A percentile compares a stretch with the other conserved stretches of the same genome.
phyloP scores from a whole-genome alignment of 2,113 vertebrate genomes.

The Oostethus manadensis region DNA sequence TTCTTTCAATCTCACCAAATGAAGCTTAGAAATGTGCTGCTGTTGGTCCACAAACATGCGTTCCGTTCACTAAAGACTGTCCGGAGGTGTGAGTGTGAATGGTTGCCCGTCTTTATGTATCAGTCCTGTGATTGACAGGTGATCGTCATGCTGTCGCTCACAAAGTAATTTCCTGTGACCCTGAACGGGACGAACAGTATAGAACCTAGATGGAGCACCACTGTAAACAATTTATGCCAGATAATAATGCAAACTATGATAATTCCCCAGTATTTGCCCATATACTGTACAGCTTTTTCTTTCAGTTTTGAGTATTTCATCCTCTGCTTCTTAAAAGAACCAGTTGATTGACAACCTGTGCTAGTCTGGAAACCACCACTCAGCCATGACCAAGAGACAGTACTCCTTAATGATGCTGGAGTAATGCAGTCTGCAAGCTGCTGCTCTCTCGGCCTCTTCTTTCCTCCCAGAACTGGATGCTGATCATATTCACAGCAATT shows the following conservation, averaged over 20 bases:
- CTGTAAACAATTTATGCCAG: not conserved
- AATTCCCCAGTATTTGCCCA: too few relatives aligned
- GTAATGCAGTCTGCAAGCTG: constrained; percentile 21
- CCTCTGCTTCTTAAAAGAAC: constrained; percentile 6
- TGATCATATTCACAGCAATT: constrained; percentile 23
- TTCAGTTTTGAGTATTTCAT: not conserved
- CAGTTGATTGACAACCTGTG: constrained; percentile 13
- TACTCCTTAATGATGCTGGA: constrained; percentile 23
- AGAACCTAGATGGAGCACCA: too few relatives aligned
- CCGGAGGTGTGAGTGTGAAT: not conserved
- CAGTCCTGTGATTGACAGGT: not conserved
- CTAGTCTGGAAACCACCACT: constrained; percentile 18
- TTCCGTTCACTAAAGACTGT: not conserved
- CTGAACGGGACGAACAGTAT: too few relatives aligned
- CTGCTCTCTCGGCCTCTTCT: constrained; percentile 11
- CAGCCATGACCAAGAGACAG: constrained; percentile 19
- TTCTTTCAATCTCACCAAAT: not conserved
- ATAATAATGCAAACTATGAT: not conserved
- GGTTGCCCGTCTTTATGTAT: not conserved
- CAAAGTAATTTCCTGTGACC: too few relatives aligned
- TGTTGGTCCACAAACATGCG: not conserved
- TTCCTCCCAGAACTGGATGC: constrained; percentile 5
- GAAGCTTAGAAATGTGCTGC: not conserved
- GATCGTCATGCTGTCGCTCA: not conserved
- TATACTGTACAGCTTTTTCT: too few relatives aligned